These are phyloP conservation scores for Varanus komodoensis DNA, from an alignment of 2,113 vertebrate genomes.

Conservation along the genomic window DNA sequence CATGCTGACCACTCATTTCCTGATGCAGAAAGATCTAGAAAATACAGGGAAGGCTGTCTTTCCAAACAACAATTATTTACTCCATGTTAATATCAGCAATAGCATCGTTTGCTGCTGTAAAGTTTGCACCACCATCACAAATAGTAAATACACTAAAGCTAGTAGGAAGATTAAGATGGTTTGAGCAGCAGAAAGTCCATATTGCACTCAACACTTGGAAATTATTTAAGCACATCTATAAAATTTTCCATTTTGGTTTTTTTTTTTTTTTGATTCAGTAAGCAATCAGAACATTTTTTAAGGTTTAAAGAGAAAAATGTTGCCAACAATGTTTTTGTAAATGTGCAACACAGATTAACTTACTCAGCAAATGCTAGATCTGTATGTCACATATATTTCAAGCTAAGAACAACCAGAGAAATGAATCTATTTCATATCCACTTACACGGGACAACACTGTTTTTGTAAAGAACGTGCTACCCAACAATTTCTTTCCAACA, in stretches of 20 bases:
- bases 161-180: background rate
- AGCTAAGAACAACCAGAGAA: background rate
- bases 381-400: background rate
- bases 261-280: background rate
- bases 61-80: background rate
- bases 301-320: background rate
- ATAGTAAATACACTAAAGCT: background rate
- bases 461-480: background rate
- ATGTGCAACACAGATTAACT: background rate
- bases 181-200: background rate
- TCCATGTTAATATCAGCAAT: background rate
- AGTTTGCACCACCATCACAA: background rate
- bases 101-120: background rate
- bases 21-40: background rate
- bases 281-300: background rate
- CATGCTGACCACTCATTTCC: background rate
- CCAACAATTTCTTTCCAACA: background rate
- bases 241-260: slow-evolving; percentile 7
- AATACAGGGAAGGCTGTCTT: background rate
- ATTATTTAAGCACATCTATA: background rate
- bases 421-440: background rate
- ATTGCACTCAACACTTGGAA: background rate
- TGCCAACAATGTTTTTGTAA: background rate
- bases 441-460: background rate
- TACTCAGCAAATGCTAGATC: background rate